Evolutionary conservation across 2,888 invertebrate species (phyloP).

Genomic region (Cyclophora punctaria): DNA sequence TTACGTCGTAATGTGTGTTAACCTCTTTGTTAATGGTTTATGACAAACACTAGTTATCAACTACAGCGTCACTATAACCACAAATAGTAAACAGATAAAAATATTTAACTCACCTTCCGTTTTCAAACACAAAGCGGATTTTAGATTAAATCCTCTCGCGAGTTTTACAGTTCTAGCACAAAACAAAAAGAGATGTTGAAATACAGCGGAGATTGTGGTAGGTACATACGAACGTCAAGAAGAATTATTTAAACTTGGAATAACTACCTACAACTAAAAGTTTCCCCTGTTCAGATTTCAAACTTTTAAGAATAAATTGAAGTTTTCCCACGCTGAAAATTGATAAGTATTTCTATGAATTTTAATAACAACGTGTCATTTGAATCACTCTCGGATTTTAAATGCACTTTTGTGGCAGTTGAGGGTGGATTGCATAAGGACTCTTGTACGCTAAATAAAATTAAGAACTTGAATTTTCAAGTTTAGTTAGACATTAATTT

Average conservation of each 20-base stretch:
- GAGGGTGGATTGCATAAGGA: no score
- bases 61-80: not conserved
- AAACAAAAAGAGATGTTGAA: slow-evolving; percentile 38
- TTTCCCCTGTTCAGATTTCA: slow-evolving; percentile 37
- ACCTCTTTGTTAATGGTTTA: no score
- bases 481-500: no score
- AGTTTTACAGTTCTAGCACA: slow-evolving; percentile 27
- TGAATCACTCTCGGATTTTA: no score
- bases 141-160: slow-evolving; percentile 23
- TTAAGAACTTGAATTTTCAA: no score
- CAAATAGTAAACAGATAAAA: not conserved
- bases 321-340: slow-evolving; percentile 44
- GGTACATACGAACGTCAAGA: slow-evolving; percentile 17
- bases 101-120: slow-evolving; percentile 5
- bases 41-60: no score
- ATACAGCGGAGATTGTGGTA: slow-evolving; percentile 38
- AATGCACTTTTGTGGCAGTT: no score
- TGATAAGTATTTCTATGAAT: slow-evolving; percentile 38
- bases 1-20: no score
- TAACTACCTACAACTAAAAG: slow-evolving; percentile 41
- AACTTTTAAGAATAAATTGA: slow-evolving; percentile 48
- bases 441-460: no score
- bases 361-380: slow-evolving; percentile 15
- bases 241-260: slow-evolving; percentile 48
- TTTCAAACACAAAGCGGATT: slow-evolving; percentile 16